phyloP scores from a whole-genome alignment of 2,113 vertebrate genomes.

The Elephas maximus region DNA sequence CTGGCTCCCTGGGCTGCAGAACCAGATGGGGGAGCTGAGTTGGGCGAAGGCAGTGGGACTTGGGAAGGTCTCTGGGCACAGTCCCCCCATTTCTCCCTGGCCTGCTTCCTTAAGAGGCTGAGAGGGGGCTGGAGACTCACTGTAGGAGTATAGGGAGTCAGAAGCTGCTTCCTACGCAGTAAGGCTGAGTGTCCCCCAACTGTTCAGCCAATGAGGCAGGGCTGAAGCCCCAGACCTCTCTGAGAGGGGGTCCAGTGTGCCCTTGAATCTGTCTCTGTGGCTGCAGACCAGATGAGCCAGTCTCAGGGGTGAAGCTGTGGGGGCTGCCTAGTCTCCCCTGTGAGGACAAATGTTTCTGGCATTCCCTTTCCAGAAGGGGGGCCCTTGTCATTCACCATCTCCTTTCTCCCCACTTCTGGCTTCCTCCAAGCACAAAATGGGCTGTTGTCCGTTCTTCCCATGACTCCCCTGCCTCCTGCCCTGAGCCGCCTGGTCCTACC shows the following conservation, averaged over 20 bases:
- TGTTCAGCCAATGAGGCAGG: neutral
- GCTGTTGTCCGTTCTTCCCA: neutral
- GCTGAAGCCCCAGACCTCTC: neutral
- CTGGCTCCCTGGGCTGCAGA: neutral
- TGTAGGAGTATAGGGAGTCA: neutral
- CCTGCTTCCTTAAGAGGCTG: neutral
- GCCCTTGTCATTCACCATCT: neutral
- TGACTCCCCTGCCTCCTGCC: neutral
- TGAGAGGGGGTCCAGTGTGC: rapidly evolving
- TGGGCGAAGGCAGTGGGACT: neutral
- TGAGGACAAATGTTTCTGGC: neutral
- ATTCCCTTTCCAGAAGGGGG: neutral
- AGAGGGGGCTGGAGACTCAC: neutral
- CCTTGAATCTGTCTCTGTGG: neutral
- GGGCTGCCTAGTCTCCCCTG: neutral
- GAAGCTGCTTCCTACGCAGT: rapidly evolving
- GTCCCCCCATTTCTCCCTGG: rapidly evolving
- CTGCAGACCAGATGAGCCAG: neutral
- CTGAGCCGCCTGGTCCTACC: neutral
- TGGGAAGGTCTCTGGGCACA: neutral
- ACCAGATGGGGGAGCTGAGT: neutral
- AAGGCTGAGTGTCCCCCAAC: neutral
- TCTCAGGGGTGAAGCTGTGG: neutral
- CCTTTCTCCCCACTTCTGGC: neutral
- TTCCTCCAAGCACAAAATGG: neutral